Base-by-base conservation (phyloP, 1,140 invertebrate species). In the Papilio polyxenes region DNA sequence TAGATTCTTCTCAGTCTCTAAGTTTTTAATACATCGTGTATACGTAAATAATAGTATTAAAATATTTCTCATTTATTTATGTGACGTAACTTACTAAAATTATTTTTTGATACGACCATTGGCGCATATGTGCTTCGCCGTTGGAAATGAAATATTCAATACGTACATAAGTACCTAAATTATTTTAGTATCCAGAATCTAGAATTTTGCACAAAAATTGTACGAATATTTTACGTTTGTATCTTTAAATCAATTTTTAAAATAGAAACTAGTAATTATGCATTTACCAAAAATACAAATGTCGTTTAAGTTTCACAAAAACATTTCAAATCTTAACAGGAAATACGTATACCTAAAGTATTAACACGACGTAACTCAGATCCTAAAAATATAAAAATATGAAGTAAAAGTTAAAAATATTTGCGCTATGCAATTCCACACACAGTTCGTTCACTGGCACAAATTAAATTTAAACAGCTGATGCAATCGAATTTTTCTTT, bases 341-440 rank as follows among this genome's bases (percentile, higher is more conserved):
- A 62, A 3, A 31, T 20, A 65, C 11, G 23, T 65, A 23, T 31
- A 72, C 23, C 5, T 37, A 72, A 72, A 72, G 11, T 15, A 65
- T 65, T 37, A 72, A 69, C 23, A 37, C 3, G 7, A 40, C 4
- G 65, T 69, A 23, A 40, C 65, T 40, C 65, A 72, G 4, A 13
- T 72, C 11, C 65, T 37, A 37, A 72, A 69, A 72, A 72, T 72
- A 72, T 31, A 69, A 69, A 31, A 69, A 15, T 69, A 37, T 23
- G 9, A 65, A 40, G 13, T 40, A 72, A 37, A 72, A 37, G 31
- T 72, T 72, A 72, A 72, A 72, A 72, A 72, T 72, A 72, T 72
- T 37, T 69, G 11, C 10, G 11, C 65, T 72, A 72, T 72, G 65
- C 65, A 72, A 72, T 72, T 72, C 65, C 65, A 15, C 31, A 37